These are phyloP conservation scores for Lepidonotus clava DNA, from an alignment of 2,888 invertebrate genomes.

Conservation along the genomic window DNA sequence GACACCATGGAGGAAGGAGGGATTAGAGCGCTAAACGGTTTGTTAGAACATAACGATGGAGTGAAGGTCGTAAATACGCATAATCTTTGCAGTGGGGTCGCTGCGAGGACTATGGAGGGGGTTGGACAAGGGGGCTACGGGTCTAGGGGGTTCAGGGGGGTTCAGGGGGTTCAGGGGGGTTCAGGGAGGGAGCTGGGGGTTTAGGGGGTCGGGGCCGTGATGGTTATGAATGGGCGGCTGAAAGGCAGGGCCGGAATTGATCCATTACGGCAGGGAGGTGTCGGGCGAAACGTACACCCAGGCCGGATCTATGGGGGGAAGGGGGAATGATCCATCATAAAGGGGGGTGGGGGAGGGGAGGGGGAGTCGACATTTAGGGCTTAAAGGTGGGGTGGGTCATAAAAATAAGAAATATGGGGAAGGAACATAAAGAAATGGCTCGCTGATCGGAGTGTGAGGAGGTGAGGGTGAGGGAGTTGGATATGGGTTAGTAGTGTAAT, in stretches of 20 bases:
- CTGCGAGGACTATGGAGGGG: too few relatives aligned
- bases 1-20: not conserved
- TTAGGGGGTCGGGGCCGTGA: not conserved
- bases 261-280: slow-evolving; percentile 39
- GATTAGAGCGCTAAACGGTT: slow-evolving; percentile 6
- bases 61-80: slow-evolving; percentile 39
- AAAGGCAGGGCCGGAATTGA: slow-evolving; percentile 35
- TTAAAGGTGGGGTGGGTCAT: not conserved
- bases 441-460: not conserved
- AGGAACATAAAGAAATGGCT: not conserved
- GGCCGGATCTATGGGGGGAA: slow-evolving; percentile 22
- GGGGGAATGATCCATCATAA: not conserved
- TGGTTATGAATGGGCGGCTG: slow-evolving; percentile 41
- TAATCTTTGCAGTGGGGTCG: not conserved
- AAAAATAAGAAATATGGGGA: not conserved
- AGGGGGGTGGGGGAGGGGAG: not conserved
- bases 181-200: too few relatives aligned
- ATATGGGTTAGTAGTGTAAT: too few relatives aligned
- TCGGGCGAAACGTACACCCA: slow-evolving; percentile 35
- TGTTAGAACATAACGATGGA: slow-evolving; percentile 33
- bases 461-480: not conserved
- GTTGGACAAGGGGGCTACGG: too few relatives aligned
- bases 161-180: too few relatives aligned
- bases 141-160: too few relatives aligned
- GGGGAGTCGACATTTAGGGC: not conserved